Base-by-base conservation (phyloP, 2,797 vertebrate species). In the Peromyscus melanophrys region DNA sequence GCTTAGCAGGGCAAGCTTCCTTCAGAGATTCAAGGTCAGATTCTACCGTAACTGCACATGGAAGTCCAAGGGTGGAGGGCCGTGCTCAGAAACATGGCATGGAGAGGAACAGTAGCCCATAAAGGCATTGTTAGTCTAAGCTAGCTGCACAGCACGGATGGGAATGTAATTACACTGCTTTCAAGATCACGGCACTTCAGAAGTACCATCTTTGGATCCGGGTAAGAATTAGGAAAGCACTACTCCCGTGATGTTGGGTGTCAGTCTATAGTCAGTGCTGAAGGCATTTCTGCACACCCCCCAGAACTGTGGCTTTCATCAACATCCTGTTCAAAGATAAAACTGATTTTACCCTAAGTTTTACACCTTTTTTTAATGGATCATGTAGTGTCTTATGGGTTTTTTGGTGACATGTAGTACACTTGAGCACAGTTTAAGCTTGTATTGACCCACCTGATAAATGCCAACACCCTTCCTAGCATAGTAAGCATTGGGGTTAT, bases 261-360 rank as follows among this genome's bases (percentile, higher is more conserved):
- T 27, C 31, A 65, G 83, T 65, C 40, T 75, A 67, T 78, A 67
- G 40, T 63, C 55, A 78, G 25, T 6, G 73, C 37, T 49, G 21
- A 90, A 71, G 49, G 67, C 12, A 37, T 4, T 25, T 61, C 49
- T 77, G 57, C 84, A 63, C 37, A 85, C 40, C 6, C 46, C 3
- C 71, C 49, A 91, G 69, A 77, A 81, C 89, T 73, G 23, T 27
- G 61, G 37, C 27, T 57, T 73, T 95, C 57, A 87, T 88, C 29
- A 75, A 76, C 2, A 89, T 67, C 49, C 52, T 88, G 17, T 34
- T 27, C 80, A 46, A 87, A 95, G 92, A 87, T 57, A 84, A 77
- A 87, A 65, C 19, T 86, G 82, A 85, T 81, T 46, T 78, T n/a
- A 85, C 40, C 13, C 29, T 34, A 94, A 71, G n/a, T 82, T 92